Conservation (phyloP, 2,888 invertebrate species). For the Drosophila planitibia region DNA sequence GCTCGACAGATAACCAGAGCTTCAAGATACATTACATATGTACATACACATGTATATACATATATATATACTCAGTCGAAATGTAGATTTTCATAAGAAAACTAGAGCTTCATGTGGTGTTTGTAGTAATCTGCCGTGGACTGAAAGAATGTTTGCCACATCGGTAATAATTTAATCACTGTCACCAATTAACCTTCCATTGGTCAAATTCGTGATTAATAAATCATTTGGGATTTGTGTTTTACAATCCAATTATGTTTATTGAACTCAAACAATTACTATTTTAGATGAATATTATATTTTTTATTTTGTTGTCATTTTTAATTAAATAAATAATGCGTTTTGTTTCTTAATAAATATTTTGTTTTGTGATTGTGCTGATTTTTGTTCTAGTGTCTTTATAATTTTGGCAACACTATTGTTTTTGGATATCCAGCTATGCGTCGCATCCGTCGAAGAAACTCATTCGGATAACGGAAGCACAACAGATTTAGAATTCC, state of each 20-base stretch:
- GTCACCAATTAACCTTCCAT: slow-evolving; percentile 29
- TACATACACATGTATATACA: neutral
- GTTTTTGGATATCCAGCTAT: slow-evolving; percentile 2
- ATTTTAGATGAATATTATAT: neutral
- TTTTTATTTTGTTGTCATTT: neutral
- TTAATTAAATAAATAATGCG: neutral
- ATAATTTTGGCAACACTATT: slow-evolving; percentile 5
- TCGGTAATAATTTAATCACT: slow-evolving; percentile 41
- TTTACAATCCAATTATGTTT: neutral
- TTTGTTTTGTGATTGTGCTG: neutral
- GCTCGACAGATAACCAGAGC: slow-evolving; percentile 32
- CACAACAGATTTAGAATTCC: neutral
- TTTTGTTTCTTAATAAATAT: neutral
- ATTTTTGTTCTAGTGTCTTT: slow-evolving; percentile 20
- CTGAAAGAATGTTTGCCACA: slow-evolving; percentile 21
- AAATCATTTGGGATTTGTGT: neutral
- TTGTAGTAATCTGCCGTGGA: slow-evolving; percentile 14
- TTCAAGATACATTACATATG: slow-evolving; percentile 6
- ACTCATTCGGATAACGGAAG: slow-evolving; percentile 11
- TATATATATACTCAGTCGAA: neutral
- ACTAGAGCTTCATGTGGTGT: neutral
- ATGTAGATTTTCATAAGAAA: neutral
- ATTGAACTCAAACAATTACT: neutral
- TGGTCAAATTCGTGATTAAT: slow-evolving; percentile 27
- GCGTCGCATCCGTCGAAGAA: slow-evolving; percentile 5